Percentiles rank a stretch among this genome's conserved stretches.
phyloP scores from a whole-genome alignment of 2,797 vertebrate species.

The Rhinella marina region DNA sequence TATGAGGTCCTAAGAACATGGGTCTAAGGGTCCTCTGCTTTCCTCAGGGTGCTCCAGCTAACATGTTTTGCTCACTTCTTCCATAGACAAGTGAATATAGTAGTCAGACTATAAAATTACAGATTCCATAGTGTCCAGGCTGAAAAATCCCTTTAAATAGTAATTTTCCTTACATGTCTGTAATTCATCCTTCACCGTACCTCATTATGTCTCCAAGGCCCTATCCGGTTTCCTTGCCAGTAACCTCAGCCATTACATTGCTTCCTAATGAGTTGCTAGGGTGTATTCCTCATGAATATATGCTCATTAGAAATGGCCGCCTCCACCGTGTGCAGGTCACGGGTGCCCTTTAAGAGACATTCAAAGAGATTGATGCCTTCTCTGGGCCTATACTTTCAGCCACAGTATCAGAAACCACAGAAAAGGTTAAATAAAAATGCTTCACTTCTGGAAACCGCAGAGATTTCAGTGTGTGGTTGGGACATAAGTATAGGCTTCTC shows the following conservation, averaged over 20 bases:
- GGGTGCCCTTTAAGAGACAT: slow-evolving; percentile 20
- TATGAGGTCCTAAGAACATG: too few relatives aligned
- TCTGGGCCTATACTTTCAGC: slow-evolving; percentile 1
- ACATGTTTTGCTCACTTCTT: too few relatives aligned
- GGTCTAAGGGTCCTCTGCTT: too few relatives aligned
- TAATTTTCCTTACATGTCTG: neutral
- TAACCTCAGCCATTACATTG: neutral
- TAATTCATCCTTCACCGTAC: neutral
- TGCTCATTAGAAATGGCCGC: neutral
- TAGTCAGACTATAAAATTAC: too few relatives aligned
- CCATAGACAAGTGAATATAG: too few relatives aligned
- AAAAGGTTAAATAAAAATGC: slow-evolving; percentile 38
- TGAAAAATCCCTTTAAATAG: neutral
- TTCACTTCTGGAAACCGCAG: slow-evolving; percentile 36
- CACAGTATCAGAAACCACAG: slow-evolving; percentile 44
- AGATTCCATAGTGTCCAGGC: too few relatives aligned
- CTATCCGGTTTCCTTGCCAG: neutral
- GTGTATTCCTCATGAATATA: neutral
- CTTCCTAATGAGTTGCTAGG: neutral
- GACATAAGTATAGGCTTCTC: slow-evolving; percentile 42
- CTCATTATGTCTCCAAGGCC: neutral
- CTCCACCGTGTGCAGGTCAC: neutral
- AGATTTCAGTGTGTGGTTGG: slow-evolving; percentile 42
- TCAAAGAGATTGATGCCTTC: neutral
- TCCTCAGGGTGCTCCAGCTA: too few relatives aligned